phyloP scores from a whole-genome alignment of 2,888 invertebrate genomes.

The Dynastes hyllus region DNA sequence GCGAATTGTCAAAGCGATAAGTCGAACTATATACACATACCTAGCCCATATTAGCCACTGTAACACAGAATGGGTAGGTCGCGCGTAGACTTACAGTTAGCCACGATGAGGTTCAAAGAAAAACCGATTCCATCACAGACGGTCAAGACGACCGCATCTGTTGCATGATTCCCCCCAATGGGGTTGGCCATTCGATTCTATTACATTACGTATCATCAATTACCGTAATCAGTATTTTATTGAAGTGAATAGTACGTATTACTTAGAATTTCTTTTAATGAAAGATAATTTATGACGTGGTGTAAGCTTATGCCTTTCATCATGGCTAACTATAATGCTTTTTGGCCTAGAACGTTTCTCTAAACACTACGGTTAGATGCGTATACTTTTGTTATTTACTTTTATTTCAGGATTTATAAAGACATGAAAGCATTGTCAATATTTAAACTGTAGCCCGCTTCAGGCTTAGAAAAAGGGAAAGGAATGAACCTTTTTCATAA shows the following conservation, averaged over 20 bases:
- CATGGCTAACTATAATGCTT: conserved; percentile 19
- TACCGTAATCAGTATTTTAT: conserved; percentile 11
- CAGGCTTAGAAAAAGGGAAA: too few species aligned
- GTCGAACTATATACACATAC: neutral
- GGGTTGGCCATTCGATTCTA: conserved; percentile 24
- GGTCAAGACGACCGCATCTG: conserved; percentile 25
- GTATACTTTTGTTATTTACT: too few species aligned
- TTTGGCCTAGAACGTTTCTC: neutral
- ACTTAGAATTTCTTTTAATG: neutral
- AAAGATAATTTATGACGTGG: neutral
- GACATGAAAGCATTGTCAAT: too few species aligned
- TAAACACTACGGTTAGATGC: too few species aligned
- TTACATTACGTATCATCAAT: conserved; percentile 24
- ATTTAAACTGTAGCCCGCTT: too few species aligned
- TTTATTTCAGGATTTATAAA: too few species aligned
- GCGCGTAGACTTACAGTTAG: neutral
- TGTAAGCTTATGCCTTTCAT: conserved; percentile 2
- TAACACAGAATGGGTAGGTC: conserved; percentile 13
- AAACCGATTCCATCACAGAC: conserved; percentile 34
- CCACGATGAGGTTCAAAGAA: conserved; percentile 33
- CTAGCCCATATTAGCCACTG: conserved; percentile 11
- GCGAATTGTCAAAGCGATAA: conserved; percentile 32
- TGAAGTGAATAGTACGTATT: conserved; percentile 5
- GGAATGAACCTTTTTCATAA: too few species aligned
- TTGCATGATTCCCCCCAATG: conserved; percentile 26